phyloP scores from a whole-genome alignment of 2,888 invertebrate genomes.

The Ditula angustiorana region DNA sequence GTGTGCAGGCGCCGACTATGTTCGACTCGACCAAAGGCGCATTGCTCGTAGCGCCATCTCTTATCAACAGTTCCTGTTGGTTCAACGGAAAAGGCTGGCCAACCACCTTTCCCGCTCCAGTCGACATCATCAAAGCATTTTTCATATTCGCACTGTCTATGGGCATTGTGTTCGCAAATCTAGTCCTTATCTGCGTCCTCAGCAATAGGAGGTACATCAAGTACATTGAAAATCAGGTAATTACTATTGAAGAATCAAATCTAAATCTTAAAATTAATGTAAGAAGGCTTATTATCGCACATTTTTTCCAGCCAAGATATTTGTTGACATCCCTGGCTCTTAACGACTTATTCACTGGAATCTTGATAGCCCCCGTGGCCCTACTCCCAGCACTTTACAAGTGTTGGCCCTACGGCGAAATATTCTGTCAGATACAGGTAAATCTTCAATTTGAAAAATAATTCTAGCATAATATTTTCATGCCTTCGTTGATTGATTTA shows the following conservation, averaged over 20 bases:
- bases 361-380: slow-evolving; percentile 94
- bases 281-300: background rate
- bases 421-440: slow-evolving; percentile 96
- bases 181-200: slow-evolving; percentile 92
- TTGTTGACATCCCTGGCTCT: slow-evolving; percentile 94
- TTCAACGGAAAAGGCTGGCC: slow-evolving; percentile 88
- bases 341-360: slow-evolving; percentile 94
- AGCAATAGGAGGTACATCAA: slow-evolving; percentile 93
- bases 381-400: slow-evolving; percentile 93
- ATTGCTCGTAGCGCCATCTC: slow-evolving; percentile 91
- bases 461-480: slow-evolving; percentile 2
- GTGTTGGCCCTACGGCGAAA: slow-evolving; percentile 96
- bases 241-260: slow-evolving; percentile 39
- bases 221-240: slow-evolving; percentile 95
- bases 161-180: slow-evolving; percentile 92
- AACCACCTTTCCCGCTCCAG: slow-evolving; percentile 87
- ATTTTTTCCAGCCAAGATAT: slow-evolving; percentile 90
- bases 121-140: slow-evolving; percentile 91
- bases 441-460: slow-evolving; percentile 15
- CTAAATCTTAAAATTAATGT: background rate
- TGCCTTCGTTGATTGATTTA: slow-evolving; percentile 13
- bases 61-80: slow-evolving; percentile 94
- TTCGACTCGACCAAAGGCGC: slow-evolving; percentile 88
- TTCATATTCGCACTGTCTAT: slow-evolving; percentile 91
- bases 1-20: slow-evolving; percentile 82